Percentiles rank a stretch among this genome's conserved stretches.
Evolutionary conservation across 2,797 vertebrate species (phyloP).

Genomic region (Mormyrops attenuatus): DNA sequence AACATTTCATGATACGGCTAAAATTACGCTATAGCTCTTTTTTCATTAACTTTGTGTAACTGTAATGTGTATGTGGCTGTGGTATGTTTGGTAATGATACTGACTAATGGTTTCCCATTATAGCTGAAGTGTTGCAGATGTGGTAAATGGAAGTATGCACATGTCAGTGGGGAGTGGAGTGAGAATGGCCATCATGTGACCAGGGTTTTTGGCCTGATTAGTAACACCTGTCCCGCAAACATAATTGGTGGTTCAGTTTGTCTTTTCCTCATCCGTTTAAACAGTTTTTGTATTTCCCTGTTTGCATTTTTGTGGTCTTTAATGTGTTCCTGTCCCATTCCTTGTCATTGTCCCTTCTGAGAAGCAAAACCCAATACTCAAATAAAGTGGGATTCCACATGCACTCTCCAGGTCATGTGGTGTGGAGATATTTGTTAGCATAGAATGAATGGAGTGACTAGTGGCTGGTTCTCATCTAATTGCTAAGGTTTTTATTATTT

Average conservation of each 20-base stretch:
- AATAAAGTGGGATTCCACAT: neutral
- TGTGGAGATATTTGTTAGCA: neutral
- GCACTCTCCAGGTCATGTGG: neutral
- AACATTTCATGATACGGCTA: neutral
- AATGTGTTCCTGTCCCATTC: neutral
- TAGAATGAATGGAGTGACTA: neutral
- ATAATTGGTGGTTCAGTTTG: conserved; percentile 7
- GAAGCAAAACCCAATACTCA: neutral
- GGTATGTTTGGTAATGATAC: neutral
- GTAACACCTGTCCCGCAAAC: neutral
- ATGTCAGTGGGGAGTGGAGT: neutral
- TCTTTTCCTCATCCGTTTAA: conserved; percentile 20
- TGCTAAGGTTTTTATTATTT: neutral
- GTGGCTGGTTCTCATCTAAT: neutral
- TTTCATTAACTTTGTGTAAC: neutral
- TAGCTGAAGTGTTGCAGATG: conserved; percentile 13
- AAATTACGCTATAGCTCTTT: neutral
- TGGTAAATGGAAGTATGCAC: neutral
- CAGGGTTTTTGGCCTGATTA: neutral
- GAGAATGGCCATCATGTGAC: neutral
- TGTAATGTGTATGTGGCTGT: neutral
- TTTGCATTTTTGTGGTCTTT: neutral
- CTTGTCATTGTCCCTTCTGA: neutral
- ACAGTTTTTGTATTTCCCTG: conserved; percentile 12
- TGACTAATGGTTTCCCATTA: neutral